A percentile compares a stretch with the other conserved stretches of the same genome.
These are phyloP conservation scores for Ptychodera flava DNA, from an alignment of 35 echinoderm and acorn worm genomes.

Conservation along the genomic window DNA sequence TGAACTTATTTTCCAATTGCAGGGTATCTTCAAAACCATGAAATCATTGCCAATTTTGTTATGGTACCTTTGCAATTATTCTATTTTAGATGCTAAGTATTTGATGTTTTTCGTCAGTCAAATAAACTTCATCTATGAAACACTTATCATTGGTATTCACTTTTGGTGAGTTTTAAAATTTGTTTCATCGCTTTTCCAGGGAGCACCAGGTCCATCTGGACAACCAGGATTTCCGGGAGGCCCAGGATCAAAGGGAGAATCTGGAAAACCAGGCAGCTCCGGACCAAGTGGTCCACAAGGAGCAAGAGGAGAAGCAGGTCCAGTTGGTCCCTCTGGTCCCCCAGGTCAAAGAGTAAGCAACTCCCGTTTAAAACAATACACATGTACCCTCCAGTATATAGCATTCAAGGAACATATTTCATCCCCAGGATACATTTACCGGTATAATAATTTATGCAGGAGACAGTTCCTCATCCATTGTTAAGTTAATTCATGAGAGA, in stretches of 20 bases:
- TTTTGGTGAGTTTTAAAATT: too few species aligned
- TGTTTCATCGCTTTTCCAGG: neutral
- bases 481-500: neutral
- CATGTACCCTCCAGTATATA: neutral
- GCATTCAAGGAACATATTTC: neutral
- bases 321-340: conserved; percentile 34
- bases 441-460: neutral
- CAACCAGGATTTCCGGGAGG: conserved; percentile 24
- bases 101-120: too few species aligned
- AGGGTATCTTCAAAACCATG: too few species aligned
- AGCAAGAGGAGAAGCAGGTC: conserved; percentile 23
- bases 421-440: neutral
- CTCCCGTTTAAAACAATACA: too few species aligned
- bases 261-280: conserved; percentile 50
- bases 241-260: conserved; percentile 34
- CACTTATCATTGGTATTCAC: too few species aligned
- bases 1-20: too few species aligned
- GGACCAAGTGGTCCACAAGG: conserved; percentile 44
- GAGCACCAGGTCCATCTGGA: conserved; percentile 1
- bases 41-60: too few species aligned
- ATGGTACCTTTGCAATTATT: too few species aligned
- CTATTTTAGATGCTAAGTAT: too few species aligned
- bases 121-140: too few species aligned
- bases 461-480: neutral
- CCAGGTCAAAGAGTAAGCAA: conserved; percentile 59